These are phyloP conservation scores for Lacerta bilineata DNA, from an alignment of 2,797 vertebrate species.

Conservation along the genomic window DNA sequence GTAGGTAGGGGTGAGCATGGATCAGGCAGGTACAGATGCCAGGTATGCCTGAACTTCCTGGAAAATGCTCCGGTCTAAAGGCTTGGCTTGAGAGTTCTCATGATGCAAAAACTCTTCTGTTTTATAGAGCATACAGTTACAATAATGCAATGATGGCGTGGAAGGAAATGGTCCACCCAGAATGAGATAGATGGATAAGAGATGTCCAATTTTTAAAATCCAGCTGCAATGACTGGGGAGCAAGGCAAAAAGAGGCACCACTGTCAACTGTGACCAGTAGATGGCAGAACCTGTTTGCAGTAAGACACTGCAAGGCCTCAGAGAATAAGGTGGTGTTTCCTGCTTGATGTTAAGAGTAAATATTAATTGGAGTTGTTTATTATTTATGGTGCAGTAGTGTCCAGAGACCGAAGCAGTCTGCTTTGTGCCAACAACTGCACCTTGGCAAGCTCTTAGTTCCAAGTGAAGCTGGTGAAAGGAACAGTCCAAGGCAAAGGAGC, in stretches of 20 bases:
- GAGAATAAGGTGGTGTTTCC: not conserved
- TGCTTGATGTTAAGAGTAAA: not conserved
- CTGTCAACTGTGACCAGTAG: conserved; percentile 49
- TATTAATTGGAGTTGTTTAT: accelerated
- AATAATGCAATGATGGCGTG: not conserved
- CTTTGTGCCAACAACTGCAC: no score
- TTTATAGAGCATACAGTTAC: not conserved
- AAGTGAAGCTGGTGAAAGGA: not conserved
- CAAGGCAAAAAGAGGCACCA: not conserved
- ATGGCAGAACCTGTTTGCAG: conserved; percentile 30
- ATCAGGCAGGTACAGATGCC: not conserved
- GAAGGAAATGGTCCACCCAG: not conserved
- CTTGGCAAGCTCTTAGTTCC: not conserved
- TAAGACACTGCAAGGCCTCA: conserved; percentile 21
- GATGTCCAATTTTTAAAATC: not conserved
- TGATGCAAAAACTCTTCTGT: not conserved
- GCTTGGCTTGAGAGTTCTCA: no score
- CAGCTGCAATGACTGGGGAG: not conserved
- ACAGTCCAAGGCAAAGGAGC: not conserved
- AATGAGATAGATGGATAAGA: not conserved
- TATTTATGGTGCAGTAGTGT: conserved; percentile 31
- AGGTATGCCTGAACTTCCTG: not conserved
- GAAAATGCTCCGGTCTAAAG: not conserved
- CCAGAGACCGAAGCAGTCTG: not conserved
- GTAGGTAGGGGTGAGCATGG: not conserved